A percentile compares a stretch with the other conserved stretches of the same genome.
Conservation (phyloP, 2,797 vertebrate species). For the Florisuga fusca region DNA sequence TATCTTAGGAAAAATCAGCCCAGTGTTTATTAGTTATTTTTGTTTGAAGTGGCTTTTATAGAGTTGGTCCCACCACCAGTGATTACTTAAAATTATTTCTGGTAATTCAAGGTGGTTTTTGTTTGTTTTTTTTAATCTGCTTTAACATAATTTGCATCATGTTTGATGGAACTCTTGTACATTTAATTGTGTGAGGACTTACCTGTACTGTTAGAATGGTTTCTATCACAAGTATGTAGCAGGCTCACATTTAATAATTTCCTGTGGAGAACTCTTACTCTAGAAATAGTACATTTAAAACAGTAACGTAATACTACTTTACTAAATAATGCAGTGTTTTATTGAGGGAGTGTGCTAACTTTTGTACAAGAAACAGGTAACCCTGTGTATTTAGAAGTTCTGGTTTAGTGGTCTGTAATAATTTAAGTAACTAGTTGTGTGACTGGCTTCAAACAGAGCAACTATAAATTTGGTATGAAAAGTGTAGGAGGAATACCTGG, state of each 20-base stretch:
- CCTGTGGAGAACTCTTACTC: neutral
- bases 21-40: conserved; percentile 11
- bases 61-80: conserved; percentile 9
- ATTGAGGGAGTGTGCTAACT: neutral
- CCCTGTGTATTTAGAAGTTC: neutral
- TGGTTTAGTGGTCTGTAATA: neutral
- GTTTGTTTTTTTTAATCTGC: neutral
- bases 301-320: neutral
- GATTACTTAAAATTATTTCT: conserved; percentile 38
- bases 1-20: conserved; percentile 52
- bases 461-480: neutral
- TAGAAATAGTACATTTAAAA: neutral
- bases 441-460: neutral
- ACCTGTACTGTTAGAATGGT: neutral
- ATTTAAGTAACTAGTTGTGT: neutral
- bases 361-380: neutral
- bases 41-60: conserved; percentile 68
- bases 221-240: neutral
- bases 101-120: neutral
- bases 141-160: neutral
- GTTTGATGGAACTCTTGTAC: neutral
- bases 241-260: neutral
- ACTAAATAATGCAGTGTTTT: neutral
- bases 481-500: too few species aligned
- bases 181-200: neutral